Percentiles rank a stretch among this genome's conserved stretches.
Conservation (phyloP, 2,888 invertebrate genomes). For the Sicus ferrugineus region DNA sequence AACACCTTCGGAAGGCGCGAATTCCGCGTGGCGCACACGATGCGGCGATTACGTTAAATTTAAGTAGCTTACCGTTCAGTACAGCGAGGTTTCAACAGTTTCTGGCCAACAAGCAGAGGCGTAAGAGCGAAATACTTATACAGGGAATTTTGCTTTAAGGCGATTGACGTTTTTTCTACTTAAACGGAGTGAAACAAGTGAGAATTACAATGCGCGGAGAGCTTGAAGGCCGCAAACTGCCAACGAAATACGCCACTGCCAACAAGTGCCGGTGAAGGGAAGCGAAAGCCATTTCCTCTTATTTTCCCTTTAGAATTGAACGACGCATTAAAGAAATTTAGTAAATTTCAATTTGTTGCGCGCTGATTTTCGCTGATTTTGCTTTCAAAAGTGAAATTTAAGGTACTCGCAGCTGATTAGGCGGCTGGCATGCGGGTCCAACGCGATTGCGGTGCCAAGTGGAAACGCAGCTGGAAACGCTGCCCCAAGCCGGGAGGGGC, state of each 20-base stretch:
- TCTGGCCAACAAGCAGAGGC: background rate
- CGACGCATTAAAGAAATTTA: background rate
- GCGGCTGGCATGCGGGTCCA: constrained; percentile 18
- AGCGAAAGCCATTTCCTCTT: no score
- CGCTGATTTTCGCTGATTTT: background rate
- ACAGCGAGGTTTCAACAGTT: constrained; percentile 6
- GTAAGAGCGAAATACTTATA: background rate
- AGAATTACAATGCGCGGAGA: no score
- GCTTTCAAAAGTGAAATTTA: constrained; percentile 13
- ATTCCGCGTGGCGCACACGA: constrained; percentile 23
- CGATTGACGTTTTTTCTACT: no score
- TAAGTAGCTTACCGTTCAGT: constrained; percentile 24
- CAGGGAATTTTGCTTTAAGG: background rate
- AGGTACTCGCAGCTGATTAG: background rate
- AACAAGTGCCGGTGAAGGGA: no score
- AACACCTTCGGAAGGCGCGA: constrained; percentile 24
- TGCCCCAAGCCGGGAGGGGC: background rate
- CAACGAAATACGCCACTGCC: no score
- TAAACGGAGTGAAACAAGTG: no score
- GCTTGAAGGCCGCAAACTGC: no score
- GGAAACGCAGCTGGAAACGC: no score
- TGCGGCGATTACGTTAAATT: constrained; percentile 27
- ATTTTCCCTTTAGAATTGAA: background rate
- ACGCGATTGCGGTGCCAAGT: background rate
- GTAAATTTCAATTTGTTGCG: background rate